Evolutionary conservation across 1,140 invertebrate genomes (phyloP).

Genomic region (Ips typographus): DNA sequence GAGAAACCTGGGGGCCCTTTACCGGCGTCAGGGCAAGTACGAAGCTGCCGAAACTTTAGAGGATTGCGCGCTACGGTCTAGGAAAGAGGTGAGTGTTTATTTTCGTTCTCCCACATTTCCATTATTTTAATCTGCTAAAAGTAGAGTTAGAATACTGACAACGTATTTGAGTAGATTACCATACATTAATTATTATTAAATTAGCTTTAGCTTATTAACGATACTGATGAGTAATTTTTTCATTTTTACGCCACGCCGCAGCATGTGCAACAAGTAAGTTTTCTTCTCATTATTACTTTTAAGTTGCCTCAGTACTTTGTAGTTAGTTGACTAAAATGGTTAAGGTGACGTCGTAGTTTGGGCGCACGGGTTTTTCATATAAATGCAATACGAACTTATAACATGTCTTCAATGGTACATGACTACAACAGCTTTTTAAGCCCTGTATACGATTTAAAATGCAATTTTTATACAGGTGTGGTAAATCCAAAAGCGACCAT

Average conservation of each 20-base stretch:
- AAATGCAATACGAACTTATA: too few relatives aligned
- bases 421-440: neutral
- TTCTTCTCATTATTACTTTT: conserved; percentile 13
- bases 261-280: conserved; percentile 63
- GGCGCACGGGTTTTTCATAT: too few relatives aligned
- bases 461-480: too few relatives aligned
- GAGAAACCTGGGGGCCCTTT: conserved; percentile 96
- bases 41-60: conserved; percentile 98
- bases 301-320: neutral
- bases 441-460: conserved; percentile 6
- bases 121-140: neutral
- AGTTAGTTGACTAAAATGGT: neutral
- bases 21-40: conserved; percentile 96
- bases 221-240: conserved; percentile 12
- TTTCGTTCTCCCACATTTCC: neutral
- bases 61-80: conserved; percentile 91
- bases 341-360: too few relatives aligned
- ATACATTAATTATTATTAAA: too few relatives aligned
- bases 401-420: too few relatives aligned
- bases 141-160: too few relatives aligned
- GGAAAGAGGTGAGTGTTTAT: conserved; percentile 76
- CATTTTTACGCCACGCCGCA: conserved; percentile 55
- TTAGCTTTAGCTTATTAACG: neutral
- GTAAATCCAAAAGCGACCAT: too few relatives aligned
- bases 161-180: too few relatives aligned